Evolutionary conservation across 2,888 invertebrate species (phyloP), one percentile per base, ranked within the genome.

Genomic region (Trichopria drosophilae): DNA sequence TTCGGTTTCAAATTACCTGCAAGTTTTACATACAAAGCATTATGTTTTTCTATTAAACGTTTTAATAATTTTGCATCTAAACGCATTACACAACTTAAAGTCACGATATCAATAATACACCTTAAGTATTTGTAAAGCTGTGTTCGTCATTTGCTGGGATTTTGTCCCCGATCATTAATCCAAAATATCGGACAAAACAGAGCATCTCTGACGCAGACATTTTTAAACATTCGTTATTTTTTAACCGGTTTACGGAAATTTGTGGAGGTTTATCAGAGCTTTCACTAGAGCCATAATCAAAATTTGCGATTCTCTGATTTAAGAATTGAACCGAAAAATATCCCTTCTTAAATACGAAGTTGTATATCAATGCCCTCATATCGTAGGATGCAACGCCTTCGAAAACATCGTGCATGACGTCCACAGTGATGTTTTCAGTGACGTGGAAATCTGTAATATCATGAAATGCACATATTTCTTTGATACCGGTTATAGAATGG

Each of bases 131-230:
- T 15, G 34, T 53, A 50, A 4, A 58, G 20, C 19, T 34, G 29
- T 19, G 12, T 32, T 35, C 31, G 28, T 58, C 43, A 37, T 37
- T 32, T 35, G 41, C 44, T n/a, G 53, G 53, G 19, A 49, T 43
- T 19, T 47, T 19, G 28, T 51, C 50, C 15, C 51, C 54, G 44
- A 51, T 47, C 7, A 54, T 51, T n/a, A n/a, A n/a, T n/a, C n/a
- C n/a, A n/a, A n/a, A n/a, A n/a, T n/a, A n/a, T n/a, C n/a, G n/a
- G n/a, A n/a, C n/a, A n/a, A n/a, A n/a, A n/a, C n/a, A n/a, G n/a
- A n/a, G n/a, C n/a, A n/a, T n/a, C n/a, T n/a, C n/a, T n/a, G n/a
- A n/a, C n/a, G n/a, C n/a, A n/a, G n/a, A n/a, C n/a, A n/a, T n/a
- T n/a, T n/a, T n/a, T 32, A 54, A 29, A 19, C 47, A 39, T 15